These are phyloP conservation scores for Lysandra bellargus DNA, from an alignment of 2,888 invertebrate species.

Conservation along the genomic window DNA sequence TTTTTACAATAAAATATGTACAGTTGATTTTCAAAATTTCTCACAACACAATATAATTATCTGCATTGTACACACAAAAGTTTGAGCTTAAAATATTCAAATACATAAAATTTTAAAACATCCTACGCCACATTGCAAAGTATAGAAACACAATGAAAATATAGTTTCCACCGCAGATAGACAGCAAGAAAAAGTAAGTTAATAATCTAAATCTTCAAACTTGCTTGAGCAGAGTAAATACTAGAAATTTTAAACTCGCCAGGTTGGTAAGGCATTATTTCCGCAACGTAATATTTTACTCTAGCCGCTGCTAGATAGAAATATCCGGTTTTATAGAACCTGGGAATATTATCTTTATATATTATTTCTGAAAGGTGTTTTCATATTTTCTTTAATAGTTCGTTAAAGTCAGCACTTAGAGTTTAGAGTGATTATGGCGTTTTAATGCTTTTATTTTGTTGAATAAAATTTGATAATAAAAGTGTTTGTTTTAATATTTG, in stretches of 20 bases:
- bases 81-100: neutral
- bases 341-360: constrained; percentile 8
- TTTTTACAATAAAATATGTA: neutral
- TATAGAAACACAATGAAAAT: neutral
- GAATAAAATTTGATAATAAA: neutral
- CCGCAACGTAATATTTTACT: constrained; percentile 29
- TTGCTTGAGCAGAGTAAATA: constrained; percentile 29
- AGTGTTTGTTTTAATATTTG: neutral
- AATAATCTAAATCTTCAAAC: constrained; percentile 31
- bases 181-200: constrained; percentile 25
- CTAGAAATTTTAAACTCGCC: constrained; percentile 29
- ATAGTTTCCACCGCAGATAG: constrained; percentile 16
- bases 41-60: neutral
- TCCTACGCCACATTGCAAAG: neutral
- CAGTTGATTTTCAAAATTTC: neutral
- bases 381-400: constrained; percentile 1
- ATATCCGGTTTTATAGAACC: constrained; percentile 17
- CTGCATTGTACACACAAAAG: no score
- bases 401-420: constrained; percentile 15
- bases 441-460: neutral
- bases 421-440: neutral
- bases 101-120: neutral
- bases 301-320: constrained; percentile 15
- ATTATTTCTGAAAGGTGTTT: constrained; percentile 18
- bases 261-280: constrained; percentile 27